Evolutionary conservation across 2,888 invertebrate genomes (phyloP).

Genomic region (Xanthostigma xanthostigma): DNA sequence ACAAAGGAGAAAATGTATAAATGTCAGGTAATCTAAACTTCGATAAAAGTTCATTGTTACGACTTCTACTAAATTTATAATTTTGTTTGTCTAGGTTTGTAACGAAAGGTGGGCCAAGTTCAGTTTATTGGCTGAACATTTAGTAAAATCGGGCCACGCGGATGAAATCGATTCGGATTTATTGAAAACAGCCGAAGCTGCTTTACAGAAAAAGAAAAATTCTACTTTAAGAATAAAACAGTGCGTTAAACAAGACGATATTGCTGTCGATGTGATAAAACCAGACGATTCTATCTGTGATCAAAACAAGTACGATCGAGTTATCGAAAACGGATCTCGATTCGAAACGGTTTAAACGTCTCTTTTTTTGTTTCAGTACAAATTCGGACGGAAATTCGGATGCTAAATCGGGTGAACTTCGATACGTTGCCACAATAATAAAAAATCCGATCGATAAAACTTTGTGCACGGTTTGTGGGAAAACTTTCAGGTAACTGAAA

Average conservation of each 20-base stretch:
- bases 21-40: constrained; percentile 6
- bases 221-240: too few species aligned
- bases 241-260: too few species aligned
- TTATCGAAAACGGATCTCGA: not conserved
- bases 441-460: constrained; percentile 6
- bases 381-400: too few species aligned
- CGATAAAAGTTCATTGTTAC: not conserved
- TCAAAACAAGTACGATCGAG: too few species aligned
- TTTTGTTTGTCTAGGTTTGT: constrained; percentile 6
- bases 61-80: not conserved
- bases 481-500: constrained; percentile 18
- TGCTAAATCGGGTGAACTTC: not conserved
- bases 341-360: not conserved
- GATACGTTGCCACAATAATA: constrained; percentile 1
- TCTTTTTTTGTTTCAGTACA: too few species aligned
- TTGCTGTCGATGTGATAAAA: too few species aligned
- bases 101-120: constrained; percentile 6
- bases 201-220: not conserved
- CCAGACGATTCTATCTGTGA: too few species aligned
- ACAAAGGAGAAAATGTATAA: constrained; percentile 6
- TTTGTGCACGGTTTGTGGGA: constrained; percentile 21
- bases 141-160: constrained; percentile 7
- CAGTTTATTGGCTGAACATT: constrained; percentile 6
- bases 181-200: not conserved
- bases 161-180: constrained; percentile 1